Base-by-base conservation (phyloP, 2,797 vertebrate genomes). In the Myotis planiceps region DNA sequence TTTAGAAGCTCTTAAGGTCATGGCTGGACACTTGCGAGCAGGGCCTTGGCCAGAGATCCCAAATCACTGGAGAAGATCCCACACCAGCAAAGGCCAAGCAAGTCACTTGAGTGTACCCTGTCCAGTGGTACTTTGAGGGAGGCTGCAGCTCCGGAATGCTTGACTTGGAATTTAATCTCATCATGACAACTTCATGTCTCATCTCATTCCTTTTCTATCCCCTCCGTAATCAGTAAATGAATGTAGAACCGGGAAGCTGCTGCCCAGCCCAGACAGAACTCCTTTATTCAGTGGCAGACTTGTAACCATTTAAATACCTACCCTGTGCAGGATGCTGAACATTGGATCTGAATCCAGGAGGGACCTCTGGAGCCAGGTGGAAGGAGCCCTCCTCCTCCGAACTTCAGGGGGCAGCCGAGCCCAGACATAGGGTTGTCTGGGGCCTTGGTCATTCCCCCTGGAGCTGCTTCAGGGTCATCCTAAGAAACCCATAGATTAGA, bases 1-100 rank as follows among this genome's bases (percentile, higher is more conserved):
- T 95, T 85, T 94, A 94, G 88, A 97, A 96, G 81, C 78, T 71
- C 78, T 93, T 87, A 87, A 76, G 75, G 78, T 96, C 94, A 93
- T 37, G 90, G 87, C 45, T 93, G 80, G 89, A 89, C 66, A 92
- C 69, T 93, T 82, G 71, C 63, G 69, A 94, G 81, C 89, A 37
- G 58, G 58, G 80, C 45, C 2, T 94, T 94, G 87, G 89, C 81
- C 81, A 96, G 60, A 86, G 84, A 92, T 63, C 65, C 63, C 6
- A 10, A 90, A 49, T 85, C 51, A 39, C 83, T 92, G 89, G 89
- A 78, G 68, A 89, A 49, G 55, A 55, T 82, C 79, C 88, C 27
- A 68, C 27, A 65, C 18, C 51, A 85, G 88, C 58, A 85, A 42
- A 78, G 81, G 80, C 85, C 82, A 92, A 66, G 55, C 63, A 32